phyloP scores from a whole-genome alignment of 2,888 invertebrate genomes.

The Thymelicus sylvestris region DNA sequence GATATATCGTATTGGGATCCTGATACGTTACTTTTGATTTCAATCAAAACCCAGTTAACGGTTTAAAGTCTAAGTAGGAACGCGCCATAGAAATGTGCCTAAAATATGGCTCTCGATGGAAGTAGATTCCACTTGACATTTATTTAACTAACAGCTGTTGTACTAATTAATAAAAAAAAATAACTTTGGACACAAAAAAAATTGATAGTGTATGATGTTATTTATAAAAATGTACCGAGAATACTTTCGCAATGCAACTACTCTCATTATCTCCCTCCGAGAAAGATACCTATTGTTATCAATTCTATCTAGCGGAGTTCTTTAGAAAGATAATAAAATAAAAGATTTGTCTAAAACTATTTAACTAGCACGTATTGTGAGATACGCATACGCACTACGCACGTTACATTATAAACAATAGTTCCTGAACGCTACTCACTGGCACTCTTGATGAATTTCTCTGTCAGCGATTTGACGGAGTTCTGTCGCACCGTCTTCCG shows the following conservation, averaged over 20 bases:
- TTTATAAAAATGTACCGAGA: too few species aligned
- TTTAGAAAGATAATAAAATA: neutral
- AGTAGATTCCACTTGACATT: too few species aligned
- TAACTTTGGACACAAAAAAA: too few species aligned
- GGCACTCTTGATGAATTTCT: slow-evolving; percentile 90
- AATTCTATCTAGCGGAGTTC: neutral
- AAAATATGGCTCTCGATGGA: too few species aligned
- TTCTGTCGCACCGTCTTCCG: slow-evolving; percentile 85
- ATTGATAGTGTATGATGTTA: too few species aligned
- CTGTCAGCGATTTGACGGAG: slow-evolving; percentile 91
- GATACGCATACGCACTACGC: neutral
- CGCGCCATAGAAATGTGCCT: too few species aligned
- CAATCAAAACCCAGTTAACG: neutral
- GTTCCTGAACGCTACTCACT: slow-evolving; percentile 58
- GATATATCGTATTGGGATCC: neutral
- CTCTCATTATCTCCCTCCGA: neutral
- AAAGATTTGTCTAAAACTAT: neutral
- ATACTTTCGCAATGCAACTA: too few species aligned
- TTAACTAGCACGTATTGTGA: neutral
- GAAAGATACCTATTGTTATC: neutral
- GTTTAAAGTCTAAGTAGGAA: neutral
- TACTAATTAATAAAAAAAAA: too few species aligned
- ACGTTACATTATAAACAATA: too few species aligned
- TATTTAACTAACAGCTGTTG: too few species aligned
- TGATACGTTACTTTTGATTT: slow-evolving; percentile 12